Evolutionary conservation across 2,113 vertebrate genomes (phyloP).

Genomic region (Sinocyclocheilus anshuiensis): DNA sequence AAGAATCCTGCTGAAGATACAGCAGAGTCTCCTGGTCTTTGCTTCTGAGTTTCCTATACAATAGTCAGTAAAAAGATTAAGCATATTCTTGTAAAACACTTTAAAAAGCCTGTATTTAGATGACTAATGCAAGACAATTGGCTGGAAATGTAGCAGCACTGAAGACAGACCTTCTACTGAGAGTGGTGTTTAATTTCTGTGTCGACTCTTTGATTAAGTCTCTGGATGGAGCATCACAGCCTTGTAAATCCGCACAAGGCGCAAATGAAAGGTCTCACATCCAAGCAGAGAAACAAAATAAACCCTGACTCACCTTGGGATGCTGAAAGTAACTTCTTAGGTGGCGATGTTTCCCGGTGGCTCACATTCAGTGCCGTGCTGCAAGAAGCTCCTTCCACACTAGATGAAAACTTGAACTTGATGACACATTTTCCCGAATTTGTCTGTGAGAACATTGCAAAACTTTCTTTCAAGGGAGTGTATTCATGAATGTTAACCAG

Average conservation of each 20-base stretch:
- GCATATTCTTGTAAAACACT: neutral
- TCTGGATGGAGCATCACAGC: neutral
- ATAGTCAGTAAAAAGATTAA: neutral
- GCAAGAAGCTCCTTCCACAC: neutral
- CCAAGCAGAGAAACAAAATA: slow-evolving; percentile 7
- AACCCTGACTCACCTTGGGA: slow-evolving; percentile 42
- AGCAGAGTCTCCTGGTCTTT: too few relatives aligned
- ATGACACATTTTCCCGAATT: slow-evolving; percentile 31
- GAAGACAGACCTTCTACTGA: neutral
- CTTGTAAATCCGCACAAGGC: neutral
- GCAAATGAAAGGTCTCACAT: neutral
- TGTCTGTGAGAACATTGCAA: slow-evolving; percentile 30
- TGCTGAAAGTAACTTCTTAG: slow-evolving; percentile 37
- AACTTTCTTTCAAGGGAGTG: slow-evolving; percentile 15
- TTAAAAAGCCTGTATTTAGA: neutral
- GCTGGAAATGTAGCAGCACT: neutral
- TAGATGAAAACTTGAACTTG: slow-evolving; percentile 50
- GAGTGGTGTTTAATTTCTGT: neutral
- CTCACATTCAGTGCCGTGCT: neutral
- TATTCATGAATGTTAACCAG: neutral
- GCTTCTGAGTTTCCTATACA: neutral
- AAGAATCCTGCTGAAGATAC: neutral
- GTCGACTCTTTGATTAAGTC: neutral
- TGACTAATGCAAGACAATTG: neutral
- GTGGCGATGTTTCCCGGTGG: slow-evolving; percentile 12